Percentiles rank a stretch among this genome's conserved stretches.
Evolutionary conservation across 2,888 invertebrate genomes (phyloP).

Genomic region (Dendrolimus houi): DNA sequence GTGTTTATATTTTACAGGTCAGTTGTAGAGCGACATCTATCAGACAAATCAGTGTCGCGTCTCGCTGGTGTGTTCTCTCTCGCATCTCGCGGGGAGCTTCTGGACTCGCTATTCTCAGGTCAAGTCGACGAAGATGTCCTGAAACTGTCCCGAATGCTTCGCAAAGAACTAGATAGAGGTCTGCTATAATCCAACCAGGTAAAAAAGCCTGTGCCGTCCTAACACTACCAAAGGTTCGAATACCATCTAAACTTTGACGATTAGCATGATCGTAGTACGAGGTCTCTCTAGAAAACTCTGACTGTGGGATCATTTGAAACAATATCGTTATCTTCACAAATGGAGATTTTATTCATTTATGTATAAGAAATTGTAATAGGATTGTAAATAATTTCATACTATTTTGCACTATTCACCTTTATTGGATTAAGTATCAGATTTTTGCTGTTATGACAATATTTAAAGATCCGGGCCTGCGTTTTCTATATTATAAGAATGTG

Average conservation of each 20-base stretch:
- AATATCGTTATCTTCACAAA: slow-evolving; percentile 62
- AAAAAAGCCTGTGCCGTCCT: slow-evolving; percentile 48
- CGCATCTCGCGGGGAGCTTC: slow-evolving; percentile 55
- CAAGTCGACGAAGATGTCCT: slow-evolving; percentile 61
- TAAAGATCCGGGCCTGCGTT: slow-evolving; percentile 14
- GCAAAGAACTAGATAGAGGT: slow-evolving; percentile 63
- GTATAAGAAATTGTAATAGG: slow-evolving; percentile 18
- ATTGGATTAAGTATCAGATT: neutral
- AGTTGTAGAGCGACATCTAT: slow-evolving; percentile 87
- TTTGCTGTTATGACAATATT: slow-evolving; percentile 2
- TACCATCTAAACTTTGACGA: slow-evolving; percentile 33
- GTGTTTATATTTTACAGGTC: slow-evolving; percentile 50
- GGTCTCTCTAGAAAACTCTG: slow-evolving; percentile 1
- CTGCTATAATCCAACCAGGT: slow-evolving; percentile 47
- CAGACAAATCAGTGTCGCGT: slow-evolving; percentile 88
- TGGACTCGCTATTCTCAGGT: slow-evolving; percentile 61
- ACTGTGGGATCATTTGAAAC: slow-evolving; percentile 39
- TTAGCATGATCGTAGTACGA: slow-evolving; percentile 4
- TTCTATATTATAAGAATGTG: neutral
- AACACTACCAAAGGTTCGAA: slow-evolving; percentile 31
- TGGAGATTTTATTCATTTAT: slow-evolving; percentile 46
- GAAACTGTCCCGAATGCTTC: slow-evolving; percentile 61
- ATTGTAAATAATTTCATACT: slow-evolving; percentile 1
- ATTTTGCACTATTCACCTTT: neutral
- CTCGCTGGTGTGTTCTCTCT: slow-evolving; percentile 85